A percentile compares a stretch with the other conserved stretches of the same genome.
Conservation (phyloP, 2,797 vertebrate genomes). For the Geotrypetes seraphini region DNA sequence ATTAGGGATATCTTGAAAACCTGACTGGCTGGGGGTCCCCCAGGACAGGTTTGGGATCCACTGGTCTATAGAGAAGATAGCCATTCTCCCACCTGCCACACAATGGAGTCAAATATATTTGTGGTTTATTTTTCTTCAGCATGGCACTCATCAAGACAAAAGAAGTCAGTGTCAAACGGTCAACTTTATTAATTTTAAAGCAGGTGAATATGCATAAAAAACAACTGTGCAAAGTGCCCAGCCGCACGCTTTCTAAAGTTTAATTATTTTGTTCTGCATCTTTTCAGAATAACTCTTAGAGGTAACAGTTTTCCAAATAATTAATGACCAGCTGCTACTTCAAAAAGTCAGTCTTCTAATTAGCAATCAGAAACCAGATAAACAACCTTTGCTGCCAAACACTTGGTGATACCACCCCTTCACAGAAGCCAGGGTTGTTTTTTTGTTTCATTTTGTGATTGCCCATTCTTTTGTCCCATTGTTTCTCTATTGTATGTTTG, state of each 20-base stretch:
- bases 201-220: no score
- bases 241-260: constrained; percentile 50
- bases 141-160: no score
- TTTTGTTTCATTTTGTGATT: constrained; percentile 36
- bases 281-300: constrained; percentile 52
- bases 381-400: constrained; percentile 49
- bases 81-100: no score
- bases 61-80: no score
- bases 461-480: constrained; percentile 18
- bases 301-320: constrained; percentile 63
- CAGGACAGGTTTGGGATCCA: no score
- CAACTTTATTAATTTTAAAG: no score
- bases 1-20: no score
- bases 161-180: no score
- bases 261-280: constrained; percentile 54
- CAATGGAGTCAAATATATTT: no score
- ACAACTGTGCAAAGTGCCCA: constrained; percentile 27
- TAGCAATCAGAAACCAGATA: constrained; percentile 49
- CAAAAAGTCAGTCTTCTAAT: constrained; percentile 46
- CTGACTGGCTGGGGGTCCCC: no score
- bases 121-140: no score
- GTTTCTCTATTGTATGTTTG: constrained; percentile 18
- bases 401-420: constrained; percentile 50
- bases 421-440: constrained; percentile 30
- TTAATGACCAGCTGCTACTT: constrained; percentile 64